These are phyloP conservation scores for Serinus canaria DNA, from an alignment of 2,113 vertebrate genomes.

Conservation along the genomic window DNA sequence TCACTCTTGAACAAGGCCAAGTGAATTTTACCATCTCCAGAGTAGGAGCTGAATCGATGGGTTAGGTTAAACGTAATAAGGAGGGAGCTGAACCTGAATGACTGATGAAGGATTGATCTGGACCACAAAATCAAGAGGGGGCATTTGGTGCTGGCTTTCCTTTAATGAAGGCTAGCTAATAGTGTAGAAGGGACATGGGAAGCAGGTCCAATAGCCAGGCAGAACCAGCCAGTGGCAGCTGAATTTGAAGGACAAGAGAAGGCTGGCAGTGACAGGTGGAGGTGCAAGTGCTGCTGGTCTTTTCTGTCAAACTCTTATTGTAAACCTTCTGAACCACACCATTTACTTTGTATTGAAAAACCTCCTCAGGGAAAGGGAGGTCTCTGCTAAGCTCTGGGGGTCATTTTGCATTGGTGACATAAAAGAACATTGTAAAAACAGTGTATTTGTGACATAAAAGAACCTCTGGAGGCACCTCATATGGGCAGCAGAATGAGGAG, in stretches of 20 bases:
- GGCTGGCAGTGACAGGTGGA: neutral
- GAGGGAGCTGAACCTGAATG: neutral
- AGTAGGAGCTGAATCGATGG: neutral
- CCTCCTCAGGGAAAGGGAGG: neutral
- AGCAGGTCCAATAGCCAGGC: neutral
- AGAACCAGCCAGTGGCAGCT: neutral
- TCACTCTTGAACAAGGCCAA: neutral
- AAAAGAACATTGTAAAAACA: neutral
- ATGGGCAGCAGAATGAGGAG: neutral
- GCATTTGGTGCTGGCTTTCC: neutral
- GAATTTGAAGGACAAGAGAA: neutral
- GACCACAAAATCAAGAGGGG: neutral
- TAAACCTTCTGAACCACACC: accelerated
- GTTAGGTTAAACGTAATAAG: neutral
- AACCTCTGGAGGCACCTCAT: neutral
- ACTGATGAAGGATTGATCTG: neutral
- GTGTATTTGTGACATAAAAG: neutral
- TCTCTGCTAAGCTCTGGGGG: neutral
- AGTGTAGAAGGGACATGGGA: neutral
- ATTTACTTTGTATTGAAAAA: neutral
- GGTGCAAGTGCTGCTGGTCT: neutral
- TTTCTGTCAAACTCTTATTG: neutral
- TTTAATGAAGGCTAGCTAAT: neutral
- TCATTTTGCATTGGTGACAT: neutral
- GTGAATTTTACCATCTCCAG: neutral